Base-by-base conservation (phyloP, 2,113 vertebrate species). In the Halcyon malimbica region DNA sequence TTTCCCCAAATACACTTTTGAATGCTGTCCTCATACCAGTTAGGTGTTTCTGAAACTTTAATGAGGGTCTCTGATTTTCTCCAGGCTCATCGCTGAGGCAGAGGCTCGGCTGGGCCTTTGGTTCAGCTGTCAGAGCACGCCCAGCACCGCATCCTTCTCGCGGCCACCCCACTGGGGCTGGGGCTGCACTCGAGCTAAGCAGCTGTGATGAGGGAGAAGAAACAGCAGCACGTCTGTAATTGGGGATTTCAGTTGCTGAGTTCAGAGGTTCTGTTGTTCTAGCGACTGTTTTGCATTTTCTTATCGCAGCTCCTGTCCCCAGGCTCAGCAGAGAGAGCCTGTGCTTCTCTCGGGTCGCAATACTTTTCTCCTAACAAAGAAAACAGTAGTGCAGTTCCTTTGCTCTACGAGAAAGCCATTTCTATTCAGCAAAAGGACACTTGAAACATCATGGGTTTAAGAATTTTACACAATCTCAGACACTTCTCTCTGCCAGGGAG, bases 1-100 rank as follows among this genome's bases (percentile, higher is more conserved):
- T 98, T 98, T 97, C 86, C 96, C 95, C 77, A 95, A 96, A 96
- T 94, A 96, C 64, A 70, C 78, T 97, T 96, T 93, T 96, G 93
- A 97, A 93, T 86, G 82, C 60, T 64, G 74, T 79, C 89, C 95
- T 97, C 97, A 54, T 46, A 78, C 85, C 82, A 60, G 92, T 84
- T 90, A 94, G 78, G 75, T 89, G 86, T 93, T 86, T 81, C 90
- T 71, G 23, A 62, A 93, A 90, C 65, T 89, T 96, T 96, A 93
- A 96, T 92, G 90, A 95, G 89, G 87, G 84, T 70, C 76, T 96
- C 71, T 94, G 69, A 88, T 97, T 94, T 94, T 54, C 83, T 91
- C 53, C 95, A 87, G 63, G 31, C 87, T 93, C 54, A 1, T 25
- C 64, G 91, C 53, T 77, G 76, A 88, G 64, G 50, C 83, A 33